phyloP scores from a whole-genome alignment of 1,140 invertebrate species.

The Rhyacophila brunnea region DNA sequence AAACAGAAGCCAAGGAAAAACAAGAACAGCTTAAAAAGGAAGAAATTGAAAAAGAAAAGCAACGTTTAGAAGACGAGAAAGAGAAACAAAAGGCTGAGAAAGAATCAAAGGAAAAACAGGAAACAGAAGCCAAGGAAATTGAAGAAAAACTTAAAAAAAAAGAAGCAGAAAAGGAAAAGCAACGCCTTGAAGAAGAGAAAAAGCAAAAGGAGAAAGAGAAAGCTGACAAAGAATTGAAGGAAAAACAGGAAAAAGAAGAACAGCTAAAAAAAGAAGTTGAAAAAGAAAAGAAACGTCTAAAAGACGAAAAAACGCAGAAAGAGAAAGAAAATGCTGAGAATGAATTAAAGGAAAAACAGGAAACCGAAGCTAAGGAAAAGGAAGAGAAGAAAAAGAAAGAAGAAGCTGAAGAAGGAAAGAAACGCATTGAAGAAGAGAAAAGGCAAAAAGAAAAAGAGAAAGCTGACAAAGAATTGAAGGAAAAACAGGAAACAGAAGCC shows the following conservation, averaged over 20 bases:
- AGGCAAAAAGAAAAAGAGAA: slow-evolving; percentile 18
- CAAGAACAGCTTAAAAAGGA: neutral
- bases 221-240: slow-evolving; percentile 12
- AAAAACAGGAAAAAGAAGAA: slow-evolving; percentile 15
- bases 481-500: slow-evolving; percentile 8
- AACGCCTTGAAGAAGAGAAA: neutral
- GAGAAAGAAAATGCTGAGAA: slow-evolving; percentile 22
- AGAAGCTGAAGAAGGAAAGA: slow-evolving; percentile 28
- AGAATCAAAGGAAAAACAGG: neutral
- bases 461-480: slow-evolving; percentile 24
- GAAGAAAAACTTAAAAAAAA: neutral
- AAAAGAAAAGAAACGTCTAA: slow-evolving; percentile 24
- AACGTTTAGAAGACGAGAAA: neutral
- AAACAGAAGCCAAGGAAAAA: slow-evolving; percentile 7
- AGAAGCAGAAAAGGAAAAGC: slow-evolving; percentile 5
- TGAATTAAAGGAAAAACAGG: slow-evolving; percentile 27
- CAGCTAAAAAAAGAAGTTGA: slow-evolving; percentile 14
- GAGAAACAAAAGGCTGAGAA: neutral
- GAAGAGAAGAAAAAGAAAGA: slow-evolving; percentile 17
- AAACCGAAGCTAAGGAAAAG: slow-evolving; percentile 1
- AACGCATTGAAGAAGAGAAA: slow-evolving; percentile 22
- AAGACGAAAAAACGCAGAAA: slow-evolving; percentile 26
- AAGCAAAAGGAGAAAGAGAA: neutral
- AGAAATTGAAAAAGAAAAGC: neutral
- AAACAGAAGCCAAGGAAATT: neutral